These are phyloP conservation scores for Coelinius sp. DNA, from an alignment of 2,888 invertebrate species.

Conservation along the genomic window DNA sequence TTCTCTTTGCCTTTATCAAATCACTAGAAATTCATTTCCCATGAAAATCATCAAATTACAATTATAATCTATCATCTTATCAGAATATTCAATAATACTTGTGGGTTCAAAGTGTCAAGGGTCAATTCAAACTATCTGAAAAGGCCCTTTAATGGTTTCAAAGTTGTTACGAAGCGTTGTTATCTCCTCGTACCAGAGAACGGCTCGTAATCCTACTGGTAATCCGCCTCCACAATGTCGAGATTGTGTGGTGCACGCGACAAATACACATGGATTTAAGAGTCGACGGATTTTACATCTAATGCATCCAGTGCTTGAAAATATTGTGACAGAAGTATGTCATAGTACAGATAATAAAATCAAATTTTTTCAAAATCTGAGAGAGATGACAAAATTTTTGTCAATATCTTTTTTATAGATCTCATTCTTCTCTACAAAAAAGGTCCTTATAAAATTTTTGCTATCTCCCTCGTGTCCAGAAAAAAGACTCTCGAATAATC, in stretches of 20 bases:
- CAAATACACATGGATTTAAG: constrained; percentile 50
- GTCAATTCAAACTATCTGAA: not conserved
- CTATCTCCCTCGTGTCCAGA: not conserved
- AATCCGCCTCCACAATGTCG: constrained; percentile 55
- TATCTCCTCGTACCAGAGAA: constrained; percentile 35
- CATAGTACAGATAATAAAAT: too few relatives aligned
- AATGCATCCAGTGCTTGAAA: constrained; percentile 4
- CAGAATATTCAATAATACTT: constrained; percentile 46
- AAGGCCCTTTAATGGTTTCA: constrained; percentile 3
- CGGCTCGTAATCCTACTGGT: constrained; percentile 34
- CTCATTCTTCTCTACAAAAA: too few relatives aligned
- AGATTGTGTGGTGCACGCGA: constrained; percentile 61
- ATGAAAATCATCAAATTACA: constrained; percentile 69
- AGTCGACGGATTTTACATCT: not conserved
- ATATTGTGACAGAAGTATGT: not conserved
- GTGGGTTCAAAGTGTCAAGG: constrained; percentile 24
- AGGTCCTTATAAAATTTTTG: too few relatives aligned
- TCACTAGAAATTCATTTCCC: constrained; percentile 58
- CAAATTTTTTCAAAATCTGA: too few relatives aligned
- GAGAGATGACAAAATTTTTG: not conserved
- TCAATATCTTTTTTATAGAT: too few relatives aligned
- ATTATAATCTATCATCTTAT: constrained; percentile 59
- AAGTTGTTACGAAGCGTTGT: constrained; percentile 22
- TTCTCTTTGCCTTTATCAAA: too few relatives aligned
- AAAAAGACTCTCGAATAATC: not conserved